phyloP scores from a whole-genome alignment of 2,113 vertebrate species.

The Glaucomys volans region DNA sequence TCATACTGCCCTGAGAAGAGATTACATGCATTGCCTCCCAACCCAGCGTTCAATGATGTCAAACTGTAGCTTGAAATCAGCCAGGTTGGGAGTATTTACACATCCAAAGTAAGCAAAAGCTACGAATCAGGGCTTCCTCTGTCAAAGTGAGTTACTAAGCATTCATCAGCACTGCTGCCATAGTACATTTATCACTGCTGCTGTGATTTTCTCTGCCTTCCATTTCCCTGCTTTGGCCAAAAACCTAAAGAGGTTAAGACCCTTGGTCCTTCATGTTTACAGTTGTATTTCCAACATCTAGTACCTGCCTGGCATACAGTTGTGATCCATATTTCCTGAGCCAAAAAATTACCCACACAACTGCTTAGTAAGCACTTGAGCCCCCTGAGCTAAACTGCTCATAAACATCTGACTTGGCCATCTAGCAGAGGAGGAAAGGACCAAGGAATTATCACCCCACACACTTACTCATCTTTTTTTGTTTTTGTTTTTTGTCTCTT shows the following conservation, averaged over 20 bases:
- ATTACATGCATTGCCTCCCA: neutral
- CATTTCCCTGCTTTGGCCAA: neutral
- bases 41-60: neutral
- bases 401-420: neutral
- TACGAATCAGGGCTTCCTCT: neutral
- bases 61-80: neutral
- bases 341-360: neutral
- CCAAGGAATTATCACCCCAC: neutral
- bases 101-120: slow-evolving; percentile 38
- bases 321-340: neutral
- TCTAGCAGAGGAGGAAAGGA: neutral
- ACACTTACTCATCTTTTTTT: neutral
- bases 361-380: neutral
- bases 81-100: neutral
- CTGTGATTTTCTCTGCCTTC: neutral
- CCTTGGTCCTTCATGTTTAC: neutral
- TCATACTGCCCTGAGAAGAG: neutral
- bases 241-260: neutral
- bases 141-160: neutral
- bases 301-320: neutral
- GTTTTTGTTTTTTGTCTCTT: no score
- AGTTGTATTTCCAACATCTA: neutral
- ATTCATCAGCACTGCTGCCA: neutral
- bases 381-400: neutral
- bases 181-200: neutral